Percentiles rank a stretch among this genome's conserved stretches.
phyloP scores from a whole-genome alignment of 1,140 invertebrate genomes.

The Tetranychus cinnabarinus region DNA sequence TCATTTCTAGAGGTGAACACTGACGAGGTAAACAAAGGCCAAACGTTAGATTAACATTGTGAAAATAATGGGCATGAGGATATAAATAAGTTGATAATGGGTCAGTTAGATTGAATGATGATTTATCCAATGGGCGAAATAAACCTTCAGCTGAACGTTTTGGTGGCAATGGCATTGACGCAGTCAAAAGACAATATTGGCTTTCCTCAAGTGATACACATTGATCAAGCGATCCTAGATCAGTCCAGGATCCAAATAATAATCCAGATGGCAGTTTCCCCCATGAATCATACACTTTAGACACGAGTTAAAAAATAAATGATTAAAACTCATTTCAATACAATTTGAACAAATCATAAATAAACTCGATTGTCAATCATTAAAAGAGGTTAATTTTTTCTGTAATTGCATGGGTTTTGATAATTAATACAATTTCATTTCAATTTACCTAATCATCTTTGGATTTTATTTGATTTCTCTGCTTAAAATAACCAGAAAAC shows the following conservation, averaged over 20 bases:
- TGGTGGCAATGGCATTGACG: neutral
- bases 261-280: neutral
- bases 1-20: constrained; percentile 8
- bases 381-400: too few species aligned
- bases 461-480: too few species aligned
- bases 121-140: neutral
- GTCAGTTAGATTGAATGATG: neutral
- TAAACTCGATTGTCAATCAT: too few species aligned
- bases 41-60: neutral
- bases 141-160: neutral
- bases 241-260: neutral
- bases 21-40: neutral
- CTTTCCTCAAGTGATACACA: neutral
- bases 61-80: neutral
- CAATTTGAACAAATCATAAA: too few species aligned
- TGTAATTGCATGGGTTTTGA: too few species aligned
- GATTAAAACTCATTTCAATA: neutral
- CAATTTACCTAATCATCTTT: too few species aligned
- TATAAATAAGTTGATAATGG: neutral
- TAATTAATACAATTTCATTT: too few species aligned
- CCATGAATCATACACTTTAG: neutral
- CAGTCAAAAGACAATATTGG: neutral
- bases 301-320: neutral
- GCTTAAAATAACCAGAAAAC: too few species aligned
- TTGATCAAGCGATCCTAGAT: neutral